A percentile compares a stretch with the other conserved stretches of the same genome.
phyloP scores from a whole-genome alignment of 2,113 vertebrate genomes.

The Oryzias woworae region DNA sequence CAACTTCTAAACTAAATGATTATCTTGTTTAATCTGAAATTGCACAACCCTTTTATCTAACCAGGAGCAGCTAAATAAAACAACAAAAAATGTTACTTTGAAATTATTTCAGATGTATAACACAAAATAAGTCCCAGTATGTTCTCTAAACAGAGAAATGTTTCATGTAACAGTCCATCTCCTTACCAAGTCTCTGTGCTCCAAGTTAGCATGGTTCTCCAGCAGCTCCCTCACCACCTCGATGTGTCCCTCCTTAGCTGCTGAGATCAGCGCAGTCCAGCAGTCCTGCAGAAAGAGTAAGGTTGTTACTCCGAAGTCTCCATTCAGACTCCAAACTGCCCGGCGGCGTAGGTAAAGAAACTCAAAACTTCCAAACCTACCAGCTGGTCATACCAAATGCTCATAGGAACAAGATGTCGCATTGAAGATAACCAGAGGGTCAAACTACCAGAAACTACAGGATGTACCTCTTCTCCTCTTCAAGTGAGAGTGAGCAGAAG shows the following conservation, averaged over 20 bases:
- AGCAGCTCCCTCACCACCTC: conserved; percentile 89
- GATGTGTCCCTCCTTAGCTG: conserved; percentile 91
- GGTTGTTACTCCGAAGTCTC: conserved; percentile 34
- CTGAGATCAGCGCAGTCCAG: conserved; percentile 96
- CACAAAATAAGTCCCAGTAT: too few species aligned
- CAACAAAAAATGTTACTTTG: too few species aligned
- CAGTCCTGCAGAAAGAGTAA: conserved; percentile 83
- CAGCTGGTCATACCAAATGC: conserved; percentile 75
- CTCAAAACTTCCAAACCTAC: conserved; percentile 49
- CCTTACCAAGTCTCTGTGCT: conserved; percentile 94
- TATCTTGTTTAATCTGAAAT: conserved; percentile 18
- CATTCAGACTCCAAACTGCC: conserved; percentile 19
- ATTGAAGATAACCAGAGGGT: conserved; percentile 18
- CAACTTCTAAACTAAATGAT: conserved; percentile 48
- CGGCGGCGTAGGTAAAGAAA: conserved; percentile 7
- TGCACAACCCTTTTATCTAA: not conserved
- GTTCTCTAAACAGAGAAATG: not conserved
- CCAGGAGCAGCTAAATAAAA: too few species aligned
- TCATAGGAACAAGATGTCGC: conserved; percentile 64
- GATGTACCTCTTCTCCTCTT: conserved; percentile 2
- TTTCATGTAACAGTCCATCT: not conserved
- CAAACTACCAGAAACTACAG: conserved; percentile 5
- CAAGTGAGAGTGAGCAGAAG: conserved; percentile 24
- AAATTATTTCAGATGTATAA: too few species aligned
- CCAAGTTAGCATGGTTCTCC: conserved; percentile 84